Base-by-base conservation (phyloP, 2,113 vertebrate genomes). In the Daubentonia madagascariensis region DNA sequence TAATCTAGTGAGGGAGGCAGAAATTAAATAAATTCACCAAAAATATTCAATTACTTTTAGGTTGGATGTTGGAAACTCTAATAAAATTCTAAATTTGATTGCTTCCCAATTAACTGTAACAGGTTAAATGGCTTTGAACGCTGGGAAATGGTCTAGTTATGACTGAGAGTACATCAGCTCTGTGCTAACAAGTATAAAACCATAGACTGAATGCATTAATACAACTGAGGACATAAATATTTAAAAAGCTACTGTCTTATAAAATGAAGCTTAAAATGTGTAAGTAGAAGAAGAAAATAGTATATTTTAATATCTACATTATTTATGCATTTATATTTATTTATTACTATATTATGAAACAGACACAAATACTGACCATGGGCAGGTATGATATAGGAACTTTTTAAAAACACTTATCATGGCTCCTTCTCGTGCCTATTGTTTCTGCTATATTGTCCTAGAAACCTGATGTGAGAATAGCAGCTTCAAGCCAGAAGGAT, bases 1-100 rank as follows among this genome's bases (percentile, higher is more conserved):
- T 78, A 75, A 70, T 65, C 75, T 40, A 18, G 45, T 65, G 52
- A 35, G n/a, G 32, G 52, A 85, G 54, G 68, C 43, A 70, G 43
- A 92, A 87, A 67, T 87, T 68, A 73, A 75, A 61, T 84, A 93
- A 70, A 23, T 57, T 72, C 59, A 83, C 20, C 20, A 63, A 61
- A 78, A 86, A 83, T 83, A 35, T 30, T 91, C 88, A 91, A 89
- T 91, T 85, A 72, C 45, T 37, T 1, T 59, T 48, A 70, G 54
- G 59, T 59, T 94, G 25, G 61, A 48, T 92, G 89, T 96, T 28
- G 61, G 52, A 83, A 97, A 79, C 52, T 54, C 35, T 63, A 93
- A 76, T 80, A 50, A 61, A 63, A 80, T 91, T 87, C 3, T 45
- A 85, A 59, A 54, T 87, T 67, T 73, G 8, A 70, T 35, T 88